phyloP scores from a whole-genome alignment of 2,888 invertebrate species.

The Heteromurus nitidus region DNA sequence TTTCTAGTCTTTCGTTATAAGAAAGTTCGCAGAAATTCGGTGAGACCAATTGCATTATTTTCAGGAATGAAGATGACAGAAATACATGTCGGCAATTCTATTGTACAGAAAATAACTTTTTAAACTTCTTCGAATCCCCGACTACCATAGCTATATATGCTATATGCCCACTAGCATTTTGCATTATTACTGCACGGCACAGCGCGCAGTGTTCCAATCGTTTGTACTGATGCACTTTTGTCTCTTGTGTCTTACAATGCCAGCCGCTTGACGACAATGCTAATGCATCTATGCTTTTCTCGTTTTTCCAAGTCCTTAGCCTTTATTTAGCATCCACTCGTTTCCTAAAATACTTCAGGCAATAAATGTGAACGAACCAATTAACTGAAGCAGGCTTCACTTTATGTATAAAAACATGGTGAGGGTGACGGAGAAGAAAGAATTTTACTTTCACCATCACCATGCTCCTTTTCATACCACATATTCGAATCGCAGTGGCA shows the following conservation, averaged over 20 bases:
- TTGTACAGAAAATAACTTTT: neutral
- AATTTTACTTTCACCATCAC: neutral
- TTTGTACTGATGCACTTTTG: constrained; percentile 4
- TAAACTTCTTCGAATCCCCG: neutral
- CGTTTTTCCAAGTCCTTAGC: constrained; percentile 26
- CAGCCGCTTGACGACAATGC: constrained; percentile 41
- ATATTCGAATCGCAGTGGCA: too few species aligned
- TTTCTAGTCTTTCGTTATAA: too few species aligned
- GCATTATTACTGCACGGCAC: too few species aligned
- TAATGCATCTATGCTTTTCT: neutral
- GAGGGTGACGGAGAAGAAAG: neutral
- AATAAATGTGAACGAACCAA: constrained; percentile 42
- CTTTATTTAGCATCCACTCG: constrained; percentile 26
- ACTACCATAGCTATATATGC: neutral
- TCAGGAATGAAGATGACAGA: neutral
- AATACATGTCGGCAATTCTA: neutral
- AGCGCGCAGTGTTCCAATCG: neutral
- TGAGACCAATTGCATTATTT: neutral
- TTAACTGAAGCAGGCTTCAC: constrained; percentile 15
- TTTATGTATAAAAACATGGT: neutral
- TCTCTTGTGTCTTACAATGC: constrained; percentile 20
- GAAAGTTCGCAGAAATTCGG: neutral
- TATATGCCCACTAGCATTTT: neutral
- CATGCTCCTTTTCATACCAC: too few species aligned
- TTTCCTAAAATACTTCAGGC: constrained; percentile 35